Percentiles rank a stretch among this genome's conserved stretches.
These are phyloP conservation scores for Turnix velox DNA, from an alignment of 2,113 vertebrate genomes.

Conservation along the genomic window DNA sequence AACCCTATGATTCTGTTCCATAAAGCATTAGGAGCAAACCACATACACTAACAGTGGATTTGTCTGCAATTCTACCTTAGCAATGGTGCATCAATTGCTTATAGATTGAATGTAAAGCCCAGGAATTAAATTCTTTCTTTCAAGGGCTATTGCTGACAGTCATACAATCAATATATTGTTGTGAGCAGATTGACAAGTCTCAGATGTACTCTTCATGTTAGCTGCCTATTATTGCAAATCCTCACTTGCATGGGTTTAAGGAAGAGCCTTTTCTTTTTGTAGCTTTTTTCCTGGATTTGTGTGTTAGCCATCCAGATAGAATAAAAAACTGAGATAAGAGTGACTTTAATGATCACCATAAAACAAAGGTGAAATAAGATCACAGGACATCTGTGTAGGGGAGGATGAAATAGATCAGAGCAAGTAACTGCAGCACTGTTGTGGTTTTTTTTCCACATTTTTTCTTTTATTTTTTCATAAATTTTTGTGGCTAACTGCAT, in stretches of 20 bases:
- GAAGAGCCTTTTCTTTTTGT: not conserved
- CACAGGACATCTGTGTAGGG: not conserved
- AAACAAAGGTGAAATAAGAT: not conserved
- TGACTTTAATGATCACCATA: not conserved
- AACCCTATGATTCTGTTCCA: too few relatives aligned
- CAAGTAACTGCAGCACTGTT: not conserved
- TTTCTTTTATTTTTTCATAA: not conserved
- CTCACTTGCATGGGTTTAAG: not conserved
- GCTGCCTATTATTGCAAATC: not conserved
- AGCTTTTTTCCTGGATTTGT: not conserved
- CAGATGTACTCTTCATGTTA: not conserved
- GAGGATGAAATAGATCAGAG: not conserved
- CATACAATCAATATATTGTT: not conserved
- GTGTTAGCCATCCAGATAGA: not conserved
- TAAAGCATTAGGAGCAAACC: not conserved
- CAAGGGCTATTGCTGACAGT: not conserved
- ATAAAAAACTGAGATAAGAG: not conserved
- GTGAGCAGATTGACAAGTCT: not conserved
- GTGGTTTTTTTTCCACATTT: too few relatives aligned
- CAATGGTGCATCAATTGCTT: not conserved
- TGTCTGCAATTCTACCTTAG: not conserved
- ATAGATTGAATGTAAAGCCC: not conserved
- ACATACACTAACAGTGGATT: not conserved
- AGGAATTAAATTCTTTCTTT: not conserved
- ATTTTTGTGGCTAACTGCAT: rapidly evolving